Evolutionary conservation across 2,888 invertebrate species (phyloP).

Genomic region (Boloria selene): DNA sequence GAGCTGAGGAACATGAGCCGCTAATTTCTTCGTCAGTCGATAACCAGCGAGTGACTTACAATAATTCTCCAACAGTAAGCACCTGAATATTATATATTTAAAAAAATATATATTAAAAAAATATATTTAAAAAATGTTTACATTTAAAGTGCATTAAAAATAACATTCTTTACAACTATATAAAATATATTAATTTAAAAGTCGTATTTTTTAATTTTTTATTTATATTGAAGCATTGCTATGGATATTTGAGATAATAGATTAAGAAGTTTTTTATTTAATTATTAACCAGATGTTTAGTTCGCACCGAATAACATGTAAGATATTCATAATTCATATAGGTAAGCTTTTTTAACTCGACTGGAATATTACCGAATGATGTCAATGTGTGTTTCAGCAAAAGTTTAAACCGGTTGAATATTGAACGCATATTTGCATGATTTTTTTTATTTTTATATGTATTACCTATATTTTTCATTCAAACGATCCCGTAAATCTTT

Average conservation of each 20-base stretch:
- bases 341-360: background rate
- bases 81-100: background rate
- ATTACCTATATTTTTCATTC: background rate
- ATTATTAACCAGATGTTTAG: background rate
- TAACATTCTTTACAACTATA: no score
- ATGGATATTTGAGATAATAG: no score
- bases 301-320: background rate
- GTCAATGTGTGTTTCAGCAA: background rate
- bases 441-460: slow-evolving; percentile 1
- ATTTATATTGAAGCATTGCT: no score
- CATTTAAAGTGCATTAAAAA: no score
- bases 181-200: no score
- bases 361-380: slow-evolving; percentile 8
- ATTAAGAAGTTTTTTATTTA: no score
- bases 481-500: background rate
- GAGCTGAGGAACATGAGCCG: slow-evolving; percentile 77
- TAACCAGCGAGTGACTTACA: slow-evolving; percentile 69
- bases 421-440: background rate
- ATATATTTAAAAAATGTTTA: background rate
- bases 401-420: slow-evolving; percentile 11
- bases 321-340: background rate
- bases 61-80: slow-evolving; percentile 67
- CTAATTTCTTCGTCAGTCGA: slow-evolving; percentile 74
- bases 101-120: background rate
- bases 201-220: no score